A percentile compares a stretch with the other conserved stretches of the same genome.
Conservation (phyloP, 2,797 vertebrate genomes). For the Bovichtus variegatus region DNA sequence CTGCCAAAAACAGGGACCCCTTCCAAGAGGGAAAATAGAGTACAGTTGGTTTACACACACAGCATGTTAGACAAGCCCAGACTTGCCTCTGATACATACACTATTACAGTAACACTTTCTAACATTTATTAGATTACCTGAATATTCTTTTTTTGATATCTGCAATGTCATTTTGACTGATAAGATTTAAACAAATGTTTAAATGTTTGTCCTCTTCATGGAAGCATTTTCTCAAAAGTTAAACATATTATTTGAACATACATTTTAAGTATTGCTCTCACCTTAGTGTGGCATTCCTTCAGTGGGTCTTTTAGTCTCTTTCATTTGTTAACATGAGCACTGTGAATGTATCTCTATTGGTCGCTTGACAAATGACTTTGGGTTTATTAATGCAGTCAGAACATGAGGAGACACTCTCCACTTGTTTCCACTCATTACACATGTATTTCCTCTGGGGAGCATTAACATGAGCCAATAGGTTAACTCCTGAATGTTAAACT, state of each 20-base stretch:
- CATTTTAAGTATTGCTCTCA: not conserved
- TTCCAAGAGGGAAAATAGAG: slow-evolving; percentile 82
- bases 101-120: slow-evolving; percentile 12
- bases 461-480: too few species aligned
- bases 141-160: too few species aligned
- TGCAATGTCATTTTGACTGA: too few species aligned
- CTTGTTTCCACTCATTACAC: not conserved
- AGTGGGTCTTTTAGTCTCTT: not conserved
- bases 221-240: not conserved
- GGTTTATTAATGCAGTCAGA: not conserved
- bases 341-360: not conserved
- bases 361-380: not conserved
- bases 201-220: not conserved
- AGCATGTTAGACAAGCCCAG: slow-evolving; percentile 82
- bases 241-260: not conserved
- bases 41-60: slow-evolving; percentile 71
- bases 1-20: slow-evolving; percentile 74
- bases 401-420: not conserved
- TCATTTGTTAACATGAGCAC: not conserved
- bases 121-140: too few species aligned
- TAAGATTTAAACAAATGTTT: too few species aligned
- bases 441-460: not conserved
- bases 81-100: slow-evolving; percentile 80
- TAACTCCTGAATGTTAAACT: not conserved
- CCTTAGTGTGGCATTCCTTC: not conserved